Evolutionary conservation across 1,140 invertebrate genomes (phyloP).

Genomic region (Bombus balteatus): DNA sequence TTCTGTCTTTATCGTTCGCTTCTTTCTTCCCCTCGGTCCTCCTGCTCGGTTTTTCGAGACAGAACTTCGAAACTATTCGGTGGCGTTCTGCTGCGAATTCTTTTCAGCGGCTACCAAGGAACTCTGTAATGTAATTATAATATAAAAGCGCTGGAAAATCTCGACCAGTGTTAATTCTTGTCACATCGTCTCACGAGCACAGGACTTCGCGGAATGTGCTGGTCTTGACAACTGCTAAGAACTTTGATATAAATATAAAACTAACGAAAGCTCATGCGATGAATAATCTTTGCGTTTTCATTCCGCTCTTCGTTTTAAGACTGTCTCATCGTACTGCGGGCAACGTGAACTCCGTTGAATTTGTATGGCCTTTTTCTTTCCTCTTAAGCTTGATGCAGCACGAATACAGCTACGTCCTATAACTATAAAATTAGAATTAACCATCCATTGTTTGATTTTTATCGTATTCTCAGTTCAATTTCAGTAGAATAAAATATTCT

Average conservation of each 20-base stretch:
- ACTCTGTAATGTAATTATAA: constrained; percentile 44
- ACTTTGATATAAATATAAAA: constrained; percentile 3
- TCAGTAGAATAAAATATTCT: too few species aligned
- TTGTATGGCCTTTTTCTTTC: too few species aligned
- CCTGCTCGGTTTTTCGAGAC: background rate
- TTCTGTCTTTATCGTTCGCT: constrained; percentile 43
- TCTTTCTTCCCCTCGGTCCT: background rate
- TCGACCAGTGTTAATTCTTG: background rate
- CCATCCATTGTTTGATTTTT: too few species aligned
- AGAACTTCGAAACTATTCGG: constrained; percentile 20
- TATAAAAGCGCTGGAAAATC: constrained; percentile 25
- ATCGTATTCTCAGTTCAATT: too few species aligned
- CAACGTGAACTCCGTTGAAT: too few species aligned
- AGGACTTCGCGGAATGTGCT: background rate
- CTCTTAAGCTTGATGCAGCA: too few species aligned
- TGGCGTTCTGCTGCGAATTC: constrained; percentile 6
- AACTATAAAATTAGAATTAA: too few species aligned
- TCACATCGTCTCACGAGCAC: background rate
- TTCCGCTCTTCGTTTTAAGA: too few species aligned
- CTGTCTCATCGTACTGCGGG: too few species aligned
- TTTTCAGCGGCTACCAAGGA: background rate
- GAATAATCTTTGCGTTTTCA: background rate
- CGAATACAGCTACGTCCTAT: too few species aligned
- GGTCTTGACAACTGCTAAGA: background rate
- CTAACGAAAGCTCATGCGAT: background rate